These are phyloP conservation scores for Notarius lentiginosus DNA, from an alignment of 2,113 vertebrate genomes.

Conservation along the genomic window DNA sequence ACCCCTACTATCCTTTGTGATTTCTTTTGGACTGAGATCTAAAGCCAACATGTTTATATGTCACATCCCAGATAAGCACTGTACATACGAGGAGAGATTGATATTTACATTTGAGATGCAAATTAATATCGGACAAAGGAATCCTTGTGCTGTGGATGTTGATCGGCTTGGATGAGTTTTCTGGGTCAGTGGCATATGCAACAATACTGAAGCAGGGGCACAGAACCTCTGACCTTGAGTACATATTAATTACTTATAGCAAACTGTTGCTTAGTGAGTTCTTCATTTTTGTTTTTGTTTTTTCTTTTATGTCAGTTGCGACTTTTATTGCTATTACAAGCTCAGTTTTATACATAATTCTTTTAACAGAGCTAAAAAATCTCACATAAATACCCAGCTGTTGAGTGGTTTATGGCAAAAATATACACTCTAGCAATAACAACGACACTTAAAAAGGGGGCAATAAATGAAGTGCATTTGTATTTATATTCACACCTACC, in stretches of 20 bases:
- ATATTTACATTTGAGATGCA: conserved; percentile 50
- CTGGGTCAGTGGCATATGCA: conserved; percentile 39
- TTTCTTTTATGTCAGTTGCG: no score
- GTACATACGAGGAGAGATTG: conserved; percentile 38
- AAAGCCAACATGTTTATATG: conserved; percentile 46
- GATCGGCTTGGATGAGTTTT: conserved; percentile 46
- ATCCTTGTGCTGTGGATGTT: conserved; percentile 44
- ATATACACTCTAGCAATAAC: not conserved
- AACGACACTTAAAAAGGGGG: not conserved
- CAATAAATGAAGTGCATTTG: not conserved
- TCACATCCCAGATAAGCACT: conserved; percentile 46
- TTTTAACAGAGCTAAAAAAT: not conserved
- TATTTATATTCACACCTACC: not conserved
- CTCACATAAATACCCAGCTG: no score
- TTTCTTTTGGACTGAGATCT: conserved; percentile 53
- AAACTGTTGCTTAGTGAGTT: not conserved
- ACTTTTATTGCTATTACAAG: no score
- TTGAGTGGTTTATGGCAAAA: not conserved
- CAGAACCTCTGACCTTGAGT: conserved; percentile 7
- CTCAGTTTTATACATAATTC: not conserved
- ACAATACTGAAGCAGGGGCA: not conserved
- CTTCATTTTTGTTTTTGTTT: no score
- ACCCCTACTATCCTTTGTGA: conserved; percentile 43
- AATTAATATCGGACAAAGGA: conserved; percentile 49
- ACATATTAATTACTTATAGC: not conserved